Evolutionary conservation across 2,797 vertebrate species (phyloP), one percentile per base, ranked within the genome.

Genomic region (Gadopsis marmoratus): DNA sequence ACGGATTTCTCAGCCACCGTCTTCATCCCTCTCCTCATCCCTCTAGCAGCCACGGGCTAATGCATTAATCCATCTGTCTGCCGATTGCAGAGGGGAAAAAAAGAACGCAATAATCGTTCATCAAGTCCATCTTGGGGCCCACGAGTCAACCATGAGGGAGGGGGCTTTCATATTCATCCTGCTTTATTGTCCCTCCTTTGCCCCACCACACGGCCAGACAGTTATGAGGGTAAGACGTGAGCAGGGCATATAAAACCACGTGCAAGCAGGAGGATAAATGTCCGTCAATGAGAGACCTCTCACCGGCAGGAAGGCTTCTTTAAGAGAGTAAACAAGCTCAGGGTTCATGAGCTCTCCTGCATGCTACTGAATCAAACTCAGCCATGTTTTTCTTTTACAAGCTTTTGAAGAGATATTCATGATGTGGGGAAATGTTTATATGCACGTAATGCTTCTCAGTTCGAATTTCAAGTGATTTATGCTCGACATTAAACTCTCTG

Each of bases 211-310:
- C 26, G 9, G 31, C 23, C 75, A 74, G 84, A 78, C 82, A 76
- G 82, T 91, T 93, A 88, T 86, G 79, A 91, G 90, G 75, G 79
- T 45, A 82, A 55, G 77, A 51, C 86, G 72, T 59, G 70, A 75
- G 86, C 73, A 33, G 56, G 12, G 26, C 70, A 74, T 79, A 82
- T 90, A 84, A 93, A 94, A 87, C 63, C 85, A 82, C 86, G 82
- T 90, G 91, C 91, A 83, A 88, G 84, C 80, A 76, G 80, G 79
- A 76, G 86, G 86, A 92, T 94, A 90, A 91, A 92, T 82, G 84
- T 91, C 90, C 82, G 51, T 80, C 67, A 79, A 0, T 75, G 78
- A 87, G 71, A 86, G 83, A 78, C 71, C 76, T 69, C 77, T 85
- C 66, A 56, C 85, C 71, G 86, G 78, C 65, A 64, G 51, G 14